A percentile compares a stretch with the other conserved stretches of the same genome.
Evolutionary conservation across 2,888 invertebrate genomes (phyloP).

Genomic region (Acheta domesticus): DNA sequence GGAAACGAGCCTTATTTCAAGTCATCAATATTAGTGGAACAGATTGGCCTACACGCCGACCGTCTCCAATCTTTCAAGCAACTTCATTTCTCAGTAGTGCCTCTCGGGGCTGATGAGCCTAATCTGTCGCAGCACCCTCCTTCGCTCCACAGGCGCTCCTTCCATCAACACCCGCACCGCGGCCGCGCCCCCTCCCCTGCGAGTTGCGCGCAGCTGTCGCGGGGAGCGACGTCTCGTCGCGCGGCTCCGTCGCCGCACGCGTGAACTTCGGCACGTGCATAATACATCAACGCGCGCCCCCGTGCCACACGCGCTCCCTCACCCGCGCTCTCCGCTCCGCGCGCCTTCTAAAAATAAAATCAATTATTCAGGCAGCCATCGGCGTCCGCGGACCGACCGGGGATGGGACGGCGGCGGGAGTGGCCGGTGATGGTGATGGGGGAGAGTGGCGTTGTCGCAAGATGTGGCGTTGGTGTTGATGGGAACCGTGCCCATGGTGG

Average conservation of each 20-base stretch:
- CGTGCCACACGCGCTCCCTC: background rate
- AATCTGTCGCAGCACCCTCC: background rate
- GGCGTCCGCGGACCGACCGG: background rate
- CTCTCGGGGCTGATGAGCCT: no score
- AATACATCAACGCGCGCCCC: background rate
- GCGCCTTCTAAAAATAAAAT: background rate
- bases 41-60: no score
- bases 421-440: background rate
- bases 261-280: conserved; percentile 1
- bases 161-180: background rate
- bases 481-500: no score
- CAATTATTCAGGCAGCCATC: background rate
- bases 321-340: background rate
- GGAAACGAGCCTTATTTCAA: no score
- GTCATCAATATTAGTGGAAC: no score
- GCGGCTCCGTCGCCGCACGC: background rate
- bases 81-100: no score
- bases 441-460: background rate
- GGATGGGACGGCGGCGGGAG: background rate
- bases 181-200: background rate
- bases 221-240: background rate
- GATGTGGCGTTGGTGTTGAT: background rate
- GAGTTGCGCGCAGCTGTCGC: background rate
- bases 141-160: background rate
- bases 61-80: no score